Conservation (phyloP, 2,797 vertebrate genomes). For the Crenuchus spilurus region DNA sequence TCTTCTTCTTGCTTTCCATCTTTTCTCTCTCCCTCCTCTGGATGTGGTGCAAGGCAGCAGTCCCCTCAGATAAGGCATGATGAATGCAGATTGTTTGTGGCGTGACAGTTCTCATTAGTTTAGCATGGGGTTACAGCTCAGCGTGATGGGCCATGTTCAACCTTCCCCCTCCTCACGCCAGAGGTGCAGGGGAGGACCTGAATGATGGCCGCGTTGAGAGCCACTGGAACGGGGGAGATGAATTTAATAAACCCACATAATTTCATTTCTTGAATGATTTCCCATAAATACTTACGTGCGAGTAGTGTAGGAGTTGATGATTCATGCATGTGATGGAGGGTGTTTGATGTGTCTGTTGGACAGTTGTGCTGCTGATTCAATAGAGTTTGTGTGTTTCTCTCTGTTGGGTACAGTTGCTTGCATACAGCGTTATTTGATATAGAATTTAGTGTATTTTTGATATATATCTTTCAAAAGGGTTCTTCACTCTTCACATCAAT, state of each 20-base stretch:
- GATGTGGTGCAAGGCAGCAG: constrained; percentile 42
- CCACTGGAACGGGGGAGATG: not conserved
- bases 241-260: constrained; percentile 36
- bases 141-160: constrained; percentile 53
- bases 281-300: constrained; percentile 25
- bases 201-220: constrained; percentile 19
- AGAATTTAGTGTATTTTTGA: too few species aligned
- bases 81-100: constrained; percentile 80
- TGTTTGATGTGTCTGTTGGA: constrained; percentile 3
- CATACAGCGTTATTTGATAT: too few species aligned
- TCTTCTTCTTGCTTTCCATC: constrained; percentile 10
- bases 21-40: not conserved
- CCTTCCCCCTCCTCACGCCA: constrained; percentile 11
- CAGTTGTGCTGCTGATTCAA: constrained; percentile 22
- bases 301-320: constrained; percentile 25
- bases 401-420: not conserved
- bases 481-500: too few species aligned
- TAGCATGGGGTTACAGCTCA: constrained; percentile 65
- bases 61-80: constrained; percentile 76
- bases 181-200: constrained; percentile 21
- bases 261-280: constrained; percentile 39
- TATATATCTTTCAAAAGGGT: too few species aligned
- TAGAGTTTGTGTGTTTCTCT: not conserved
- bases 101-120: constrained; percentile 77
- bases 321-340: constrained; percentile 7